Base-by-base conservation (phyloP, 2,797 vertebrate genomes). In the Pantherophis vulpinus region DNA sequence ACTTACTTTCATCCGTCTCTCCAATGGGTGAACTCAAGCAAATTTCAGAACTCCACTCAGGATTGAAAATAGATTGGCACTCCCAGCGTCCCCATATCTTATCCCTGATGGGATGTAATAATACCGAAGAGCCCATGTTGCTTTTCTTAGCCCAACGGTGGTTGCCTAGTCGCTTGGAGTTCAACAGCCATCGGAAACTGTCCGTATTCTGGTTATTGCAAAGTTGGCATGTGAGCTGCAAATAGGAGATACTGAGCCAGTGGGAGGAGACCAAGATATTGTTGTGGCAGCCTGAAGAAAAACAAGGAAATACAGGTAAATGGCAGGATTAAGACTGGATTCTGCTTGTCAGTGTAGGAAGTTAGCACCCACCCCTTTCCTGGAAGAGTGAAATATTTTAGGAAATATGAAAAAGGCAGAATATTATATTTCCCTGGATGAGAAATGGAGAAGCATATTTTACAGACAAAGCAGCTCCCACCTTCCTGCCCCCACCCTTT, bases 241-340 rank as follows among this genome's bases (percentile, higher is more conserved):
- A 20, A 32, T 58, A 25, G 1, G 47, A 91, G 1, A 5, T 2
- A 1, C 1, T 10, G 8, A 32, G 37, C 89, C 2, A 1, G 12
- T 10, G 2, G 29, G 4, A 91, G 27, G 86, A 86, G 86, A 94
- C 86, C 2, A 16, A 14, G 66, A 94, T 86, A 32, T 92, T 83
- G 89, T 91, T 91, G 58, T 86, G 91, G 58, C 93, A 94, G 66
- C 91, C 93, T 94, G 93, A 1, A 42, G 32, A 58, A 51, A 6
- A 47, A 83, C 14, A 59, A 86, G 23, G 37, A 60, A 70, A 51
- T 29, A n/a, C 6, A 29, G 51, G 23, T 2, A 29, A 9, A 42
- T 16, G 37, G 20, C 5, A 60, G 60, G 60, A 10, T 18, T 0
- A 25, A 56, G 66, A 14, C 12, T 56, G 55, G 55, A 56, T 56